Conservation (phyloP, 1,140 invertebrate species). For the Pentalonia nigronervosa region DNA sequence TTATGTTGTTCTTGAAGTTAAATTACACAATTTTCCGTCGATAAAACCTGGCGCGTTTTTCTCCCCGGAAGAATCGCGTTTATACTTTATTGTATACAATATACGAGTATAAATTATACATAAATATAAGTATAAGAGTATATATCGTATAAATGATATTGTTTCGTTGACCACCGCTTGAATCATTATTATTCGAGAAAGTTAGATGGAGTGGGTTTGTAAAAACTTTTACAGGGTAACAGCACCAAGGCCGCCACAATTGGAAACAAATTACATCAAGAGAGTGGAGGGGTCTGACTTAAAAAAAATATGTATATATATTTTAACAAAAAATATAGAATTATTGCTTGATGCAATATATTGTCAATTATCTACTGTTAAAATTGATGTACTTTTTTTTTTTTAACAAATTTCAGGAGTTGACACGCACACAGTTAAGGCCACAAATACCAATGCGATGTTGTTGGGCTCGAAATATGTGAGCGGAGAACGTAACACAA, state of each 20-base stretch:
- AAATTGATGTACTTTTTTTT: background rate
- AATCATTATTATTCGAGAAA: background rate
- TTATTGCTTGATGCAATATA: background rate
- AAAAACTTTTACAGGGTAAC: background rate
- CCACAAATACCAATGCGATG: background rate
- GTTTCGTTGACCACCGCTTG: background rate
- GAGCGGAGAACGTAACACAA: background rate
- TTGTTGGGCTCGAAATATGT: background rate
- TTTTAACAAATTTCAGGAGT: background rate
- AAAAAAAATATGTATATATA: no score
- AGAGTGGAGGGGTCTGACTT: no score
- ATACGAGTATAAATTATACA: no score
- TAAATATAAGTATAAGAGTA: no score
- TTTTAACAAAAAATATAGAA: background rate
- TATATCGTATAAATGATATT: no score
- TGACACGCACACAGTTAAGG: background rate
- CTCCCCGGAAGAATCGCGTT: background rate
- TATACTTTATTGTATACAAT: background rate
- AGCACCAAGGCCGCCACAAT: background rate
- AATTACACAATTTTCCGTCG: background rate
- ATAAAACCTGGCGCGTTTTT: background rate
- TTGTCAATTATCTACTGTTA: background rate
- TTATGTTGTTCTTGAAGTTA: background rate
- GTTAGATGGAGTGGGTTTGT: background rate
- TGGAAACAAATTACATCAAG: background rate